phyloP scores from a whole-genome alignment of 2,888 invertebrate species.

The Anarsia innoxiella region DNA sequence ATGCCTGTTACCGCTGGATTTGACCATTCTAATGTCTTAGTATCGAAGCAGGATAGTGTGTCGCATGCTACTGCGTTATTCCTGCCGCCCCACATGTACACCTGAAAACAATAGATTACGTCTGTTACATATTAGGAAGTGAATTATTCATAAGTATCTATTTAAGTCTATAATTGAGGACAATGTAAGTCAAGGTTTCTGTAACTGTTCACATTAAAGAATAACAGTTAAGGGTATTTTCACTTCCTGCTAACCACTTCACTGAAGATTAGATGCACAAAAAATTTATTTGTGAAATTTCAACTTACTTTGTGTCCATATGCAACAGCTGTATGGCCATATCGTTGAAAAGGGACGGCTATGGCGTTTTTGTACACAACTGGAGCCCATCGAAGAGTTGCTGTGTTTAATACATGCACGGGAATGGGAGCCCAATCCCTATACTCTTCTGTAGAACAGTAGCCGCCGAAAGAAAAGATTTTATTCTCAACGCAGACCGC shows the following conservation, averaged over 20 bases:
- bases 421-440: constrained; percentile 86
- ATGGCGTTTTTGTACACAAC: constrained; percentile 66
- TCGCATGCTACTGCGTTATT: constrained; percentile 90
- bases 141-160: constrained; percentile 3
- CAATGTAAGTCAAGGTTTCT: no score
- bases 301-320: constrained; percentile 78
- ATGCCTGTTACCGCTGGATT: constrained; percentile 79
- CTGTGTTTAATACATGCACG: constrained; percentile 88
- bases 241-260: no score
- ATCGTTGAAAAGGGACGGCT: constrained; percentile 84
- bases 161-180: no score
- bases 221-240: no score
- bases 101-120: constrained; percentile 39
- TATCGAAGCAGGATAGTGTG: constrained; percentile 87
- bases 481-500: constrained; percentile 85
- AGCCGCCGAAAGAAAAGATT: constrained; percentile 94
- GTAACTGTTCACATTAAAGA: not conserved
- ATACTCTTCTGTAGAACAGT: constrained; percentile 90
- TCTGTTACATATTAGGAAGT: constrained; percentile 8
- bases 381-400: constrained; percentile 77
- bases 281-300: not conserved
- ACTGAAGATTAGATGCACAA: no score
- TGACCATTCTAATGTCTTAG: constrained; percentile 80
- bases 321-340: constrained; percentile 93
- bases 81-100: constrained; percentile 94